A percentile compares a stretch with the other conserved stretches of the same genome.
These are phyloP conservation scores for Lysiphlebus fabarum DNA, from an alignment of 1,140 invertebrate genomes.

Conservation along the genomic window DNA sequence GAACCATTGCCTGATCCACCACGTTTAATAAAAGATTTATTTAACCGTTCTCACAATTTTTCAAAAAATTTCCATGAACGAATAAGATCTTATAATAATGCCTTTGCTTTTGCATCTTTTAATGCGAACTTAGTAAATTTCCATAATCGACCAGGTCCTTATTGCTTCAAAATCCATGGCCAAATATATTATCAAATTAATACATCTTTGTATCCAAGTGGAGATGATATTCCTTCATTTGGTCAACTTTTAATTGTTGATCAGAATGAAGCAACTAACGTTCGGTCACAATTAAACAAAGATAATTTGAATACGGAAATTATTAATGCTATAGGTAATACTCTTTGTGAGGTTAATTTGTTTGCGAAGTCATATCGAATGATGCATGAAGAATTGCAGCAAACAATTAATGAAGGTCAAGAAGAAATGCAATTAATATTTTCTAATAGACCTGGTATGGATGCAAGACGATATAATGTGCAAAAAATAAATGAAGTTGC, in stretches of 20 bases:
- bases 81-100: background rate
- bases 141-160: background rate
- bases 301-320: conserved; percentile 6
- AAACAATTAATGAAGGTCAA: background rate
- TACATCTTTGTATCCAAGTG: conserved; percentile 9
- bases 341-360: conserved; percentile 12
- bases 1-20: background rate
- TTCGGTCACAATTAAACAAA: background rate
- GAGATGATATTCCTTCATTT: conserved; percentile 12
- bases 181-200: conserved; percentile 9
- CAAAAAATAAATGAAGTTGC: conserved; percentile 1
- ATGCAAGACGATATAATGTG: conserved; percentile 5
- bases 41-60: background rate
- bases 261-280: conserved; percentile 14
- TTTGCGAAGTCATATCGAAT: conserved; percentile 18
- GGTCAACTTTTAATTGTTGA: conserved; percentile 23
- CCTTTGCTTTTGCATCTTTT: background rate
- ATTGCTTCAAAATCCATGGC: conserved; percentile 3
- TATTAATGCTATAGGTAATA: conserved; percentile 8
- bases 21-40: background rate
- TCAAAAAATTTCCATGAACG: background rate
- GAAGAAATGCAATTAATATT: conserved; percentile 7
- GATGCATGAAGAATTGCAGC: conserved; percentile 9
- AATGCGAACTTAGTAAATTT: background rate
- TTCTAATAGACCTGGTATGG: background rate